Evolutionary conservation across 1,140 invertebrate species (phyloP).

Genomic region (Pogonomyrmex californicus): DNA sequence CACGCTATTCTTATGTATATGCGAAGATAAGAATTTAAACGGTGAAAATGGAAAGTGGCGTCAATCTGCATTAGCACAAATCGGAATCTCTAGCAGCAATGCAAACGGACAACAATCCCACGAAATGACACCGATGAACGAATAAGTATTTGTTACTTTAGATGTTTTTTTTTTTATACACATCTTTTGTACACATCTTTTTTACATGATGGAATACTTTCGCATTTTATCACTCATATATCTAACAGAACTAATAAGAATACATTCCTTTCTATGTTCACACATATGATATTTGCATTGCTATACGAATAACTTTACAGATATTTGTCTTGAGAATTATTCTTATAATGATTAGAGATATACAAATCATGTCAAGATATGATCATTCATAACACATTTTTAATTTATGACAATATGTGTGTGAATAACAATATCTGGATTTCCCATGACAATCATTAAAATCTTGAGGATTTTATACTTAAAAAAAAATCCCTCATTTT

Average conservation of each 20-base stretch:
- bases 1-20: conserved; percentile 97
- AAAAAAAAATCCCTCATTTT: too few relatives aligned
- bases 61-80: conserved; percentile 88
- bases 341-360: conserved; percentile 22
- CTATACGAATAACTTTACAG: conserved; percentile 34
- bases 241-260: conserved; percentile 13
- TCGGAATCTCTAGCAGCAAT: conserved; percentile 81
- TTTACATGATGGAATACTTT: conserved; percentile 32
- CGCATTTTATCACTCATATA: conserved; percentile 26
- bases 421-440: not conserved
- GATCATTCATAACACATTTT: conserved; percentile 26
- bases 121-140: conserved; percentile 83
- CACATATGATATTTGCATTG: conserved; percentile 15
- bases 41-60: conserved; percentile 90
- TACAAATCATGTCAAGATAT: conserved; percentile 29
- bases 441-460: too few relatives aligned
- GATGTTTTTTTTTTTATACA: conserved; percentile 53
- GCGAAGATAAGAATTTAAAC: conserved; percentile 92
- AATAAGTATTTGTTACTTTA: conserved; percentile 71
- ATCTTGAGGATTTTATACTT: too few relatives aligned
- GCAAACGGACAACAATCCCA: conserved; percentile 84
- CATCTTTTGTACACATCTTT: conserved; percentile 39
- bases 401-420: conserved; percentile 2
- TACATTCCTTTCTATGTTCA: conserved; percentile 38
- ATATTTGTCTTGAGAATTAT: not conserved